Percentiles rank a stretch among this genome's conserved stretches.
Conservation (phyloP, 2,888 invertebrate species). For the Cerceris ruficornis region DNA sequence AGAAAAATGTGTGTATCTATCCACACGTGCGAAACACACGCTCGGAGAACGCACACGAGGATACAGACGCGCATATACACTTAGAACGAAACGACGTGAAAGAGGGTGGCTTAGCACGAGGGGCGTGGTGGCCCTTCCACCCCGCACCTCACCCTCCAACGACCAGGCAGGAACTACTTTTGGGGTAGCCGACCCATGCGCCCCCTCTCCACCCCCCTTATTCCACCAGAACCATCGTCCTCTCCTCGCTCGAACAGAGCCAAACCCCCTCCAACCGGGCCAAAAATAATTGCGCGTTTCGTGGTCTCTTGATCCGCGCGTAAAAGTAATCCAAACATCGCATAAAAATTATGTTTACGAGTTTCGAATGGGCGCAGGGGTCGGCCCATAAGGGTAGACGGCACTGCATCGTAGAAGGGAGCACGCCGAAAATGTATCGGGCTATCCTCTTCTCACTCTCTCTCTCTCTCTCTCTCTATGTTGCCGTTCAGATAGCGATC, state of each 20-base stretch:
- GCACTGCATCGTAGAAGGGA: slow-evolving; percentile 22
- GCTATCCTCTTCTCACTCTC: slow-evolving; percentile 28
- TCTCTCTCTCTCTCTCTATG: slow-evolving; percentile 4
- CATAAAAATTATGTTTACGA: slow-evolving; percentile 81
- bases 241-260: slow-evolving; percentile 21
- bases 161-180: slow-evolving; percentile 63
- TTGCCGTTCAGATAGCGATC: slow-evolving; percentile 32
- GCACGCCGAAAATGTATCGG: slow-evolving; percentile 35
- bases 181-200: slow-evolving; percentile 57
- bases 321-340: slow-evolving; percentile 79
- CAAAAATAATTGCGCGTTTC: slow-evolving; percentile 79
- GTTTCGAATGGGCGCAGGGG: slow-evolving; percentile 74
- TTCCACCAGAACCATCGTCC: slow-evolving; percentile 8
- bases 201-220: slow-evolving; percentile 19
- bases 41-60: neutral
- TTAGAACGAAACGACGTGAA: slow-evolving; percentile 47
- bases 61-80: neutral
- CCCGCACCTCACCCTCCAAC: slow-evolving; percentile 47
- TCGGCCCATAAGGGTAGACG: slow-evolving; percentile 36
- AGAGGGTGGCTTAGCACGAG: slow-evolving; percentile 66
- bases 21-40: slow-evolving; percentile 26
- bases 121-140: slow-evolving; percentile 70
- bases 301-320: slow-evolving; percentile 78
- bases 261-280: slow-evolving; percentile 42
- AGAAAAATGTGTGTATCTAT: slow-evolving; percentile 34